phyloP scores from a whole-genome alignment of 2,797 vertebrate species.

The Eulemur mongoz region DNA sequence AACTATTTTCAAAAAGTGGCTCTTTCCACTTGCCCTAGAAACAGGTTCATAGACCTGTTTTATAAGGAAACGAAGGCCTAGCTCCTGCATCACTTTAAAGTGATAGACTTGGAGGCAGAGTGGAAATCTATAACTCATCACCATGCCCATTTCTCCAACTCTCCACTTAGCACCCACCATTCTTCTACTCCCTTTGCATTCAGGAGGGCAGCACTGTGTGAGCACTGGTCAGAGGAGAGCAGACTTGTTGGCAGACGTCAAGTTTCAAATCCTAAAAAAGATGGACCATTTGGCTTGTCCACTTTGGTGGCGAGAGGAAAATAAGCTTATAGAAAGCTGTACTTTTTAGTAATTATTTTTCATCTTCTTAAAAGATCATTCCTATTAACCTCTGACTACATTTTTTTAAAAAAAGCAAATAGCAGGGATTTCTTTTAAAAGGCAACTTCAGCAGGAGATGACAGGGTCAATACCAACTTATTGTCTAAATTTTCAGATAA shows the following conservation, averaged over 20 bases:
- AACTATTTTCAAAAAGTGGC: slow-evolving; percentile 15
- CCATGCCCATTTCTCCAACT: background rate
- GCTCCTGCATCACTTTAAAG: background rate
- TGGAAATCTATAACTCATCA: background rate
- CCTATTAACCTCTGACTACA: background rate
- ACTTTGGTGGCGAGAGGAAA: background rate
- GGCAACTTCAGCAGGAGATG: background rate
- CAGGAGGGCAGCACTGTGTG: background rate
- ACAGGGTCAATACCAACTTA: background rate
- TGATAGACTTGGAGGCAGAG: background rate
- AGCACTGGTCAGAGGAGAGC: background rate
- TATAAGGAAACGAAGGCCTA: background rate
- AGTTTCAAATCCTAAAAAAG: background rate
- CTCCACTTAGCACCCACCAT: background rate
- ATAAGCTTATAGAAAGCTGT: background rate
- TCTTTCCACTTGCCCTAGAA: slow-evolving; percentile 6
- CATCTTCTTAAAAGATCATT: background rate
- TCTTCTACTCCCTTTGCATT: background rate
- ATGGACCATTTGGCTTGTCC: background rate
- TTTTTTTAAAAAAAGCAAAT: background rate
- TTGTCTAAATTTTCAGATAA: background rate
- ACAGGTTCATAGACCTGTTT: background rate
- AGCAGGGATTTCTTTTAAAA: background rate
- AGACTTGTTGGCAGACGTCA: background rate
- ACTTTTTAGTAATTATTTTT: background rate